phyloP scores from a whole-genome alignment of 2,113 vertebrate genomes.

The Spheniscus mendiculus region DNA sequence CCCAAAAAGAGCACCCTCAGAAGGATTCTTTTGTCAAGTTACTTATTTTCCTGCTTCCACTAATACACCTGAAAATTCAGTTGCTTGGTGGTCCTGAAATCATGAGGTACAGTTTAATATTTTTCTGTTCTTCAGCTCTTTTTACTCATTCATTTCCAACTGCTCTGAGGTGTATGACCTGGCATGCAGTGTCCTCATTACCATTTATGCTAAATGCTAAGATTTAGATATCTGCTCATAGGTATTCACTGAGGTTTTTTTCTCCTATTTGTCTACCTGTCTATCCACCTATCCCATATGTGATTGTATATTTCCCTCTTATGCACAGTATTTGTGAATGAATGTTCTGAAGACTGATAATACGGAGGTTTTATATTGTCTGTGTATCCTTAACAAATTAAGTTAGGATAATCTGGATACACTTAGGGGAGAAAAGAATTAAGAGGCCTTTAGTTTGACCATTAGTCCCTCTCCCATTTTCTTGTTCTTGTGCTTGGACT shows the following conservation, averaged over 20 bases:
- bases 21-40: neutral
- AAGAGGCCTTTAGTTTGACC: neutral
- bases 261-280: neutral
- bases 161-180: neutral
- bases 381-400: neutral
- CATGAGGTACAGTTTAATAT: neutral
- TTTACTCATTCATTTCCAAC: neutral
- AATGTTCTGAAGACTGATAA: neutral
- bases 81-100: neutral
- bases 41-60: neutral
- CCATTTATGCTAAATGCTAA: neutral
- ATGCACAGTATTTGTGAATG: neutral
- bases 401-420: neutral
- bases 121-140: neutral
- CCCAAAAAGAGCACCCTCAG: neutral
- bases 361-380: neutral
- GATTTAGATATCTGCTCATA: neutral
- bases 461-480: neutral
- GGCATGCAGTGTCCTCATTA: neutral
- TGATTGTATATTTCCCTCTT: neutral
- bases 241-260: neutral
- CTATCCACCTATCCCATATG: neutral
- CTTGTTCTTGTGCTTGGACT: neutral
- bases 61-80: neutral
- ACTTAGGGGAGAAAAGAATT: neutral